Percentiles rank a stretch among this genome's conserved stretches.
phyloP scores from a whole-genome alignment of 1,140 invertebrate species.

The Galleria mellonella region DNA sequence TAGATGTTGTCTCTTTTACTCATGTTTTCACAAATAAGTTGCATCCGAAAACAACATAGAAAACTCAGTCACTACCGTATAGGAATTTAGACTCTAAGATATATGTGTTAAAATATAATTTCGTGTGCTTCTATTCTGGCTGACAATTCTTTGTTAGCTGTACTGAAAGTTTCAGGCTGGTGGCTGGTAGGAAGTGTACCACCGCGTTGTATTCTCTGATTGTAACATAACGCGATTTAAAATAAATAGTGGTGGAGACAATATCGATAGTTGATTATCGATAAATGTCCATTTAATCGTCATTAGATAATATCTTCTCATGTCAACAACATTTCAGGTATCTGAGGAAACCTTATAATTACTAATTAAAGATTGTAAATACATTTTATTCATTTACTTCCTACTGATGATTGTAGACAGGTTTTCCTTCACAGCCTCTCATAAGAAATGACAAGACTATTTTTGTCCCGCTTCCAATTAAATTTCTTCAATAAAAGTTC shows the following conservation, averaged over 20 bases:
- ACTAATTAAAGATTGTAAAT: too few relatives aligned
- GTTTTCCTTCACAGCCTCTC: too few relatives aligned
- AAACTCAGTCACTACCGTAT: constrained; percentile 26
- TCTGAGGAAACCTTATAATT: too few relatives aligned
- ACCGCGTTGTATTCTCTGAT: constrained; percentile 58
- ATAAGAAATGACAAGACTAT: too few relatives aligned
- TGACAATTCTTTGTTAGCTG: constrained; percentile 55
- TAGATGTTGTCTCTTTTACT: constrained; percentile 32
- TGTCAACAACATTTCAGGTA: too few relatives aligned
- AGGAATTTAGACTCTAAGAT: constrained; percentile 20
- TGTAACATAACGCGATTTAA: constrained; percentile 70
- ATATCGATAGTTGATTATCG: constrained; percentile 12
- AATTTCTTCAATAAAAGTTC: too few relatives aligned
- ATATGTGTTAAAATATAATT: constrained; percentile 20
- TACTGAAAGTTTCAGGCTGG: constrained; percentile 53
- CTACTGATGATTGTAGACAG: too few relatives aligned
- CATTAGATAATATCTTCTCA: too few relatives aligned
- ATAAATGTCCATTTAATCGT: too few relatives aligned
- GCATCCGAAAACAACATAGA: constrained; percentile 71
- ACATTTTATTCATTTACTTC: too few relatives aligned
- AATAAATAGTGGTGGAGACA: constrained; percentile 53
- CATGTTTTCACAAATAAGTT: constrained; percentile 72
- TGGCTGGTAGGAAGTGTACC: constrained; percentile 48
- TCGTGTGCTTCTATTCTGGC: constrained; percentile 9
- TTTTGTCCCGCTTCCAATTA: too few relatives aligned